phyloP scores from a whole-genome alignment of 2,888 invertebrate genomes.

The Yponomeuta cagnagella region DNA sequence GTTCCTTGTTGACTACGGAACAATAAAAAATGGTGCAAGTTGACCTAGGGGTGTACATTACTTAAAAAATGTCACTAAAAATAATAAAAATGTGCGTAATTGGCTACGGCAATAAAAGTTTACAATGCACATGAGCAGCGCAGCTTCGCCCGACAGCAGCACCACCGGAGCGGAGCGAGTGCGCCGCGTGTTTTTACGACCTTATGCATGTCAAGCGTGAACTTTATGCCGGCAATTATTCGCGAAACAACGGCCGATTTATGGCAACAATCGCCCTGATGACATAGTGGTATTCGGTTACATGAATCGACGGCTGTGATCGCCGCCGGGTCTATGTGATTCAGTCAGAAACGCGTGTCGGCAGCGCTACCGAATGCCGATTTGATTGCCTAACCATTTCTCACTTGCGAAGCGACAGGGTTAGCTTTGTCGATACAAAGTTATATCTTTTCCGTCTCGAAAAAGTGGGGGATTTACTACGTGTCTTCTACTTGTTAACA shows the following conservation, averaged over 20 bases:
- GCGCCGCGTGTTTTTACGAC: constrained; percentile 45
- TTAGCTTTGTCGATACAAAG: no score
- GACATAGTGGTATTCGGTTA: constrained; percentile 26
- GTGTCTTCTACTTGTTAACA: no score
- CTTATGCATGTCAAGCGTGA: constrained; percentile 55
- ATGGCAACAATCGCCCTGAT: constrained; percentile 35
- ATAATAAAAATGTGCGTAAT: no score
- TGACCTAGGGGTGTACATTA: no score
- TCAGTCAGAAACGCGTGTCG: not conserved
- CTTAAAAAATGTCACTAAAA: no score
- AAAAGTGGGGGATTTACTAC: no score
- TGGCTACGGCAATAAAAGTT: not conserved
- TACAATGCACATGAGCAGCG: not conserved
- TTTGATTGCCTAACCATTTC: no score
- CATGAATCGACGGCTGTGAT: constrained; percentile 27
- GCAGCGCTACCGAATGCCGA: no score
- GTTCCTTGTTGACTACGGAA: no score
- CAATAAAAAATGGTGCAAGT: no score
- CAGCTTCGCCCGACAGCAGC: not conserved
- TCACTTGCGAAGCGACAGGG: no score
- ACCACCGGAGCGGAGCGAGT: not conserved
- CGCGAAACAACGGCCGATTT: constrained; percentile 44
- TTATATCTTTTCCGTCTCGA: no score
- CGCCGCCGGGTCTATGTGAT: constrained; percentile 18
- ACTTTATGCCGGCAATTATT: constrained; percentile 61